Conservation (phyloP, 2,888 invertebrate species). For the Lutraria lutraria region DNA sequence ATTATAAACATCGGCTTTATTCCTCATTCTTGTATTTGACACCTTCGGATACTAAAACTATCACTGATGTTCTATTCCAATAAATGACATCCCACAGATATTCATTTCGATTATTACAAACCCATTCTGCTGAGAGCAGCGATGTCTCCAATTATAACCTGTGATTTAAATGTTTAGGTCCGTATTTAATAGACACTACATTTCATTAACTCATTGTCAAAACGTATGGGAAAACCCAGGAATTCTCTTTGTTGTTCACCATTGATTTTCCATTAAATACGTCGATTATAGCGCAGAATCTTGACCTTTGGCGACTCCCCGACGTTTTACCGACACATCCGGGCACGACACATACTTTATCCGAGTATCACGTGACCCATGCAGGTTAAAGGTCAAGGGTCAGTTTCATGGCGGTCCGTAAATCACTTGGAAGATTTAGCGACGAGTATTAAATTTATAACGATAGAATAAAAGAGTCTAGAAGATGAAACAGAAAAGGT, state of each 20-base stretch:
- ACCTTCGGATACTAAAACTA: not conserved
- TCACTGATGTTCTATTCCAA: conserved; percentile 13
- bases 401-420: not conserved
- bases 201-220: conserved; percentile 36
- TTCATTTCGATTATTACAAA: conserved; percentile 18
- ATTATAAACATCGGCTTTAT: not conserved
- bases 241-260: conserved; percentile 26
- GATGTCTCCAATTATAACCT: conserved; percentile 38
- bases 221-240: conserved; percentile 39
- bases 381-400: not conserved
- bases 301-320: conserved; percentile 25
- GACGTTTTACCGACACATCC: conserved; percentile 24
- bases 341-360: not conserved
- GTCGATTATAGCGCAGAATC: conserved; percentile 19
- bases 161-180: conserved; percentile 31
- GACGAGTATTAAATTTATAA: too few species aligned
- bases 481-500: too few species aligned
- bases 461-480: too few species aligned
- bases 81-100: conserved; percentile 19
- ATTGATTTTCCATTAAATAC: conserved; percentile 46
- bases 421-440: not conserved
- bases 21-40: not conserved
- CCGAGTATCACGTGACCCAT: conserved; percentile 11
- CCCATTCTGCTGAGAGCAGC: conserved; percentile 26
- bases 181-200: conserved; percentile 38